A percentile compares a stretch with the other conserved stretches of the same genome.
These are phyloP conservation scores for Lutra lutra DNA, from an alignment of 2,797 vertebrate species.

Conservation along the genomic window DNA sequence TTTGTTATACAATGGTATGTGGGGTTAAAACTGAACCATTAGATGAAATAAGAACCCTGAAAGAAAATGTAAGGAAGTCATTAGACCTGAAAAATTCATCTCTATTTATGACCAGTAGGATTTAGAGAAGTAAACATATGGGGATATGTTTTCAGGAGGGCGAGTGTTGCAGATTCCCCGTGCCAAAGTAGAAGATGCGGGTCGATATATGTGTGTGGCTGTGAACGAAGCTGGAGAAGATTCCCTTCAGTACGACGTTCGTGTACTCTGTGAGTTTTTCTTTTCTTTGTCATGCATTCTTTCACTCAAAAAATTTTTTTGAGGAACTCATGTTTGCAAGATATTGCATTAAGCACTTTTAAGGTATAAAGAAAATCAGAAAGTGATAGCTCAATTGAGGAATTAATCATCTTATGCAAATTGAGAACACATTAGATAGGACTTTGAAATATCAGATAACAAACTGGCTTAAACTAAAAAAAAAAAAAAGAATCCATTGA, in stretches of 20 bases:
- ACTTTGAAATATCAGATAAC: not conserved
- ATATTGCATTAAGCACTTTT: not conserved
- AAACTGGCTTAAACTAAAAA: not conserved
- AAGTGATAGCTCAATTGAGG: not conserved
- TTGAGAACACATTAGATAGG: not conserved
- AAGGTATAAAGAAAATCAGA: slow-evolving; percentile 47
- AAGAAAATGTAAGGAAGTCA: not conserved
- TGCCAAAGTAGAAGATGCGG: slow-evolving; percentile 90
- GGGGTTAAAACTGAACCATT: not conserved
- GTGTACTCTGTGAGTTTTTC: slow-evolving; percentile 92
- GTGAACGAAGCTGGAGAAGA: slow-evolving; percentile 97
- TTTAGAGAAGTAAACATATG: not conserved
- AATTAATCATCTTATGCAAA: not conserved
- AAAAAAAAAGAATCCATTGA: not conserved
- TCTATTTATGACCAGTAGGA: not conserved
- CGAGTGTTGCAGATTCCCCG: slow-evolving; percentile 94
- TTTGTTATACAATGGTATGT: not conserved
- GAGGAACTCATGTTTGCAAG: slow-evolving; percentile 37
- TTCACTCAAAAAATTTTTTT: not conserved
- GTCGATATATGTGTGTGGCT: slow-evolving; percentile 94
- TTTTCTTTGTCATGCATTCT: slow-evolving; percentile 13
- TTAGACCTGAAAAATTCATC: not conserved
- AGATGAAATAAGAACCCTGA: not conserved
- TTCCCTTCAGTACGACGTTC: slow-evolving; percentile 94
- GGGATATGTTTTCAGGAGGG: slow-evolving; percentile 88